Conservation (phyloP, 2,113 vertebrate genomes). For the Scomber japonicus region DNA sequence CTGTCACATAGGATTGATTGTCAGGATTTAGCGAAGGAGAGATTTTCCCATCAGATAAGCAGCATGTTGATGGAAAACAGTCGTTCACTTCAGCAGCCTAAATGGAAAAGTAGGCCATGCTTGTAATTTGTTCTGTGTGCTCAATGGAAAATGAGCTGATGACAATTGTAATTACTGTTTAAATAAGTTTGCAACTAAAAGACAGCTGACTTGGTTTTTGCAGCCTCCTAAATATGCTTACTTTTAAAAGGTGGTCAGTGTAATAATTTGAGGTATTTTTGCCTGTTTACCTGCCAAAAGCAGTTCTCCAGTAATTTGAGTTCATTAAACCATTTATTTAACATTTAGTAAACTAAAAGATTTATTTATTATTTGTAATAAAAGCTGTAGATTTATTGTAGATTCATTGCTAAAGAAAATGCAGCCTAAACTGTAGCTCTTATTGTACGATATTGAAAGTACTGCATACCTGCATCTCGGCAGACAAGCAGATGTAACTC, state of each 20-base stretch:
- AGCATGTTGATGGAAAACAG: not conserved
- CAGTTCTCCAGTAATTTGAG: too few species aligned
- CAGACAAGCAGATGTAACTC: not conserved
- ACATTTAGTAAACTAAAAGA: too few species aligned
- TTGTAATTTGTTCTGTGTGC: not conserved
- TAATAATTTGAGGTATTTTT: not conserved
- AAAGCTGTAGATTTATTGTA: too few species aligned
- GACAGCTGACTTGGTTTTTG: not conserved
- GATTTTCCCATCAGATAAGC: constrained; percentile 50
- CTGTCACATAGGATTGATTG: not conserved
- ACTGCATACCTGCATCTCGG: not conserved
- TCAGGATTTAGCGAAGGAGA: constrained; percentile 16
- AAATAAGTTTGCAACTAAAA: not conserved
- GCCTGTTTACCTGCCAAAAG: not conserved
- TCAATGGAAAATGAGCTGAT: too few species aligned
- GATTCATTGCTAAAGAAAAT: too few species aligned
- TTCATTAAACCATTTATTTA: too few species aligned
- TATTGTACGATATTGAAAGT: not conserved
- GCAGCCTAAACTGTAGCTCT: not conserved
- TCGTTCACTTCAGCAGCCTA: not conserved
- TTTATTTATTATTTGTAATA: too few species aligned
- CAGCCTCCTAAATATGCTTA: not conserved
- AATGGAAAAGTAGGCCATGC: constrained; percentile 1
- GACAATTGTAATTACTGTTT: not conserved
- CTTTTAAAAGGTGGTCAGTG: not conserved